Percentiles rank a stretch among this genome's conserved stretches.
phyloP scores from a whole-genome alignment of 2,113 vertebrate species.

The Misgurnus mizolepis region DNA sequence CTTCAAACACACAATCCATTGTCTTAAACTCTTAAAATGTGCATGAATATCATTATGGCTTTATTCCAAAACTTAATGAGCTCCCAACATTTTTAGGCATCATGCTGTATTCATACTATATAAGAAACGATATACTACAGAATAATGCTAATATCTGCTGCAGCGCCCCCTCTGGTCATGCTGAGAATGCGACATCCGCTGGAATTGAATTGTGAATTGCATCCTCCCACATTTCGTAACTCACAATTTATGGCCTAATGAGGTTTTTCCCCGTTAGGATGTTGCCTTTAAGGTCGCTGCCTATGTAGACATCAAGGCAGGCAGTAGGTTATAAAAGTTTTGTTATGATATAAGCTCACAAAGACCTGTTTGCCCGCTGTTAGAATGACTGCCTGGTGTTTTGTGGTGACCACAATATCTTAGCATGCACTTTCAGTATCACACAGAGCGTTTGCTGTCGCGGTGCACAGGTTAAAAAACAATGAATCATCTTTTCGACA shows the following conservation, averaged over 20 bases:
- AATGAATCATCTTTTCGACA: slow-evolving; percentile 42
- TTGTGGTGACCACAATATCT: slow-evolving; percentile 49
- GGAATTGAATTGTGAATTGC: too few relatives aligned
- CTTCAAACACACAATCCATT: slow-evolving; percentile 1
- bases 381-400: slow-evolving; percentile 35
- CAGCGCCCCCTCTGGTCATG: too few relatives aligned
- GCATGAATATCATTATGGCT: neutral
- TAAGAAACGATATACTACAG: too few relatives aligned
- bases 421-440: slow-evolving; percentile 54
- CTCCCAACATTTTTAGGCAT: neutral
- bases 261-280: neutral
- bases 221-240: too few relatives aligned
- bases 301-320: neutral
- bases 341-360: slow-evolving; percentile 14
- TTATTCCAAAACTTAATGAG: neutral
- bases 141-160: too few relatives aligned
- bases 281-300: neutral
- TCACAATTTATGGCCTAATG: too few relatives aligned
- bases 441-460: slow-evolving; percentile 46
- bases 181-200: too few relatives aligned
- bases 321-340: neutral
- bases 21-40: neutral
- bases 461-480: slow-evolving; percentile 37
- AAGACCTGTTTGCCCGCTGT: slow-evolving; percentile 12
- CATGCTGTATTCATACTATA: neutral